phyloP scores from a whole-genome alignment of 2,888 invertebrate species.

The Acrobasis suavella region DNA sequence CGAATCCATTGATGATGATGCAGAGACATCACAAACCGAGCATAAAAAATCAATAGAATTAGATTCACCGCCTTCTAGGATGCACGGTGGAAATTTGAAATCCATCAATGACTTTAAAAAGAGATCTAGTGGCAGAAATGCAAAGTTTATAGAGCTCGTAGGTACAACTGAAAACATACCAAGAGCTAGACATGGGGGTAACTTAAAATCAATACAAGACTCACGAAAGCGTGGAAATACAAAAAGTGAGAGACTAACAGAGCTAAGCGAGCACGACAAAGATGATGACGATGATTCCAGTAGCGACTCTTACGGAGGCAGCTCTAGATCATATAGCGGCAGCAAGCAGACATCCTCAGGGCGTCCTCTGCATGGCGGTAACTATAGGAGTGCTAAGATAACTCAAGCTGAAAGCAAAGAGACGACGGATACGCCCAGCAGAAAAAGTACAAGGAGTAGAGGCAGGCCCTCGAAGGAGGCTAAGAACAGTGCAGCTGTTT shows the following conservation, averaged over 20 bases:
- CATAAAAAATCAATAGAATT: constrained; percentile 49
- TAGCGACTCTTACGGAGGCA: constrained; percentile 41
- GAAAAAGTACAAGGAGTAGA: constrained; percentile 23
- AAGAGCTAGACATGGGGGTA: constrained; percentile 54
- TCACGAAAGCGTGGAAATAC: constrained; percentile 37
- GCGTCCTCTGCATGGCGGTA: constrained; percentile 68
- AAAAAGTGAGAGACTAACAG: constrained; percentile 57
- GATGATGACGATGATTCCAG: constrained; percentile 44
- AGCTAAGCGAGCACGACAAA: constrained; percentile 52
- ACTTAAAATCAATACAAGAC: constrained; percentile 44
- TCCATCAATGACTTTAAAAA: constrained; percentile 39
- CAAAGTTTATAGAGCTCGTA: constrained; percentile 51
- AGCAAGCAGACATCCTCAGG: constrained; percentile 38
- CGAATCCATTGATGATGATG: constrained; percentile 42
- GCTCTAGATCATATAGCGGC: constrained; percentile 47
- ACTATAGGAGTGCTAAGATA: constrained; percentile 65
- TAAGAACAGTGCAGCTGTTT: constrained; percentile 53
- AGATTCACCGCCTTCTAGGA: constrained; percentile 37
- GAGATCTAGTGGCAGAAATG: constrained; percentile 42
- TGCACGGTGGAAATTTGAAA: constrained; percentile 51
- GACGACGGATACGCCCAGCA: background rate
- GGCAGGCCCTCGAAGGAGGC: constrained; percentile 37
- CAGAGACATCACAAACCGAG: constrained; percentile 60
- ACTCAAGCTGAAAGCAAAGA: constrained; percentile 35
- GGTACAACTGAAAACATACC: constrained; percentile 35